Evolutionary conservation across 2,888 invertebrate genomes (phyloP), one percentile per base, ranked within the genome.

Genomic region (Spodoptera littoralis): DNA sequence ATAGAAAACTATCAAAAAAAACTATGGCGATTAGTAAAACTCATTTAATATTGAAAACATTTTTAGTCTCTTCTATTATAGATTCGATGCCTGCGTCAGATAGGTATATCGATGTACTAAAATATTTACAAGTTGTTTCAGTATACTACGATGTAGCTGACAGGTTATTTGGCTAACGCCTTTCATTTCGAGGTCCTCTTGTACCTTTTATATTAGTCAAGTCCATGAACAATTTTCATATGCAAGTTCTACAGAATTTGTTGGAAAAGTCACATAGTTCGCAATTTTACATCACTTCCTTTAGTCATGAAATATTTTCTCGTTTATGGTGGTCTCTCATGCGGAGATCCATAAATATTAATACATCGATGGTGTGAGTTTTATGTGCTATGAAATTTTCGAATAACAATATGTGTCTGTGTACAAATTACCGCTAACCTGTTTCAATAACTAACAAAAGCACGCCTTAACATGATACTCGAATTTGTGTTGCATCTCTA

Each of bases 41-140:
- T 44, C 13, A 5, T 13, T 64, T 57, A 59, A 57, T 65, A 69
- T 59, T 73, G n/a, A 59, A 76, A 49, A 27, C 24, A 42, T 53
- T 65, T 63, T 57, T 63, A 68, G 62, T 73, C 65, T 53, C 22
- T 59, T 61, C 36, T 52, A 42, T 60, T 48, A 62, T 55, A 55
- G 42, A 53, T 53, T 60, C 47, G 59, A 54, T 9, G 51, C 63
- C 60, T 52, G 59, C 65, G 57, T 65, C 56, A 61, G 50, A 58
- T 63, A 61, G 50, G 57, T 63, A 59, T 83, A 88, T 88, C 80
- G 85, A 87, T 84, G 81, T 51, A 64, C 80, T 88, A 65, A 87
- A 88, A 80, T 83, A 88, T 88, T 86, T 76, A 86, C 66, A 54
- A 65, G 63, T 77, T 76, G 68, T 80, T 84, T 82, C 71, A 63